Conservation (phyloP, 1,140 invertebrate species). For the Diorhabda carinulata region DNA sequence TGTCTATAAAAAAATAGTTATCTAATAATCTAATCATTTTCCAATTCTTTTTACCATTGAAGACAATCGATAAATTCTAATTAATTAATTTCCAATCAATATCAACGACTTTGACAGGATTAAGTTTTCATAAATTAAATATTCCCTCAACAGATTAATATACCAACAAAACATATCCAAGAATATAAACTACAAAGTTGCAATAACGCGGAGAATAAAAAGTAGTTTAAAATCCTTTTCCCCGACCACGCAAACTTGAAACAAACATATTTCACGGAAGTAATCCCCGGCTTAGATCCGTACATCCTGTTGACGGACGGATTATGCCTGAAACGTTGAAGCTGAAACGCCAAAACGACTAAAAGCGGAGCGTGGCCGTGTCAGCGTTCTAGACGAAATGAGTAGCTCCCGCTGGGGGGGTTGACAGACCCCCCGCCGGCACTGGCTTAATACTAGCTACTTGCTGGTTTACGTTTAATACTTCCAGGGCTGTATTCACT, state of each 20-base stretch:
- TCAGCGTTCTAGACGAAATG: background rate
- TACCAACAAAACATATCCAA: no score
- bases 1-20: no score
- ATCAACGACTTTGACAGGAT: no score
- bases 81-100: no score
- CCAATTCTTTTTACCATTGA: no score
- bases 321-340: constrained; percentile 14
- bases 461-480: background rate
- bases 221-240: background rate
- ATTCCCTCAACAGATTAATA: no score
- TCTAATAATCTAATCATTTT: no score
- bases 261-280: constrained; percentile 11
- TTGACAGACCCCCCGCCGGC: background rate
- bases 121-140: no score
- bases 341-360: constrained; percentile 1
- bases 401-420: background rate
- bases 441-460: background rate
- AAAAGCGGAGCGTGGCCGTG: constrained; percentile 3
- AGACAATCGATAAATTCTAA: no score
- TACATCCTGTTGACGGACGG: constrained; percentile 15
- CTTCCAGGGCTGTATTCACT: background rate
- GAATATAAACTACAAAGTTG: no score
- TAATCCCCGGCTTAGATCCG: constrained; percentile 14
- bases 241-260: background rate
- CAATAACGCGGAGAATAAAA: background rate